These are phyloP conservation scores for Australoheros facetus DNA, from an alignment of 2,797 vertebrate species.

Conservation along the genomic window DNA sequence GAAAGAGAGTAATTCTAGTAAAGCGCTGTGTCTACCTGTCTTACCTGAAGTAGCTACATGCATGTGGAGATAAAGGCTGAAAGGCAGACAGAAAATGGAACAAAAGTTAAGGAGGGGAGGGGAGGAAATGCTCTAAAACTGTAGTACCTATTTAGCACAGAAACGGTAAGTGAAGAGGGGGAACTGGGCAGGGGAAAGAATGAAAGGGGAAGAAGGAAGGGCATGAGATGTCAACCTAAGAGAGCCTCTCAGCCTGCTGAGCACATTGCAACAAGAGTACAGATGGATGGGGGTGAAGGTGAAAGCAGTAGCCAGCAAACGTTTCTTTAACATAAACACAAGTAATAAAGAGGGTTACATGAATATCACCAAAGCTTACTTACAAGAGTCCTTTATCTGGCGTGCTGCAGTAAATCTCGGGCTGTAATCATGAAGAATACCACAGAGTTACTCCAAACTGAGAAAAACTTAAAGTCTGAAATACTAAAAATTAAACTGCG, in stretches of 20 bases:
- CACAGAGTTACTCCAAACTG: background rate
- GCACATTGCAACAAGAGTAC: conserved; percentile 6
- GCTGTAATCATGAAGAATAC: background rate
- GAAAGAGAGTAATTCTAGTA: conserved; percentile 68
- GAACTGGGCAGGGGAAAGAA: background rate
- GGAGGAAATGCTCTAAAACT: conserved; percentile 64
- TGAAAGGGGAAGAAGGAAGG: background rate
- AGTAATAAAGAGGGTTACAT: background rate
- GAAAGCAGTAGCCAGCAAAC: background rate
- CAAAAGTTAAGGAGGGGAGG: conserved; percentile 49
- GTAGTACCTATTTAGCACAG: conserved; percentile 57
- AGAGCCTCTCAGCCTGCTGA: conserved; percentile 25
- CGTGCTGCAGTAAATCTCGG: conserved; percentile 12
- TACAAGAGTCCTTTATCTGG: background rate
- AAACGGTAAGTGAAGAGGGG: conserved; percentile 22
- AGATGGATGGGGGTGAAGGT: background rate
- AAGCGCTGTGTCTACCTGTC: conserved; percentile 60
- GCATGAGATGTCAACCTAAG: conserved; percentile 15
- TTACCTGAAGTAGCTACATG: conserved; percentile 65
- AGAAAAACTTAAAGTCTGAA: background rate
- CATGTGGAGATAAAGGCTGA: conserved; percentile 62
- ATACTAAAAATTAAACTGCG: background rate
- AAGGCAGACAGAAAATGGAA: conserved; percentile 43
- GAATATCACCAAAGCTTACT: background rate
- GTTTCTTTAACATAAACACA: background rate